These are phyloP conservation scores for Amphiprion percula DNA, from an alignment of 2,113 vertebrate genomes.

Conservation along the genomic window DNA sequence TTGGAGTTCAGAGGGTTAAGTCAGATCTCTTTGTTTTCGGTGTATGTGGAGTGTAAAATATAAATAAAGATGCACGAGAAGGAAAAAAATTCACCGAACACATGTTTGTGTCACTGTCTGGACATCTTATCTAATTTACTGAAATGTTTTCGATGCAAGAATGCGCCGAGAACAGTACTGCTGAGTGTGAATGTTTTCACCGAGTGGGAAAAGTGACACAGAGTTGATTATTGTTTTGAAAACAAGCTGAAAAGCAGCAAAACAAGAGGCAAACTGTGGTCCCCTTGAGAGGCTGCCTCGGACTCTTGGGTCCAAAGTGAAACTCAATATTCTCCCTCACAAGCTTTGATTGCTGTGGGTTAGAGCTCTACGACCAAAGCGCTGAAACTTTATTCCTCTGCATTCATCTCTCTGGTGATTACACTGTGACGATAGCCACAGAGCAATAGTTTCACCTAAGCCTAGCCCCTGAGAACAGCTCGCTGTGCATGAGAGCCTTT, in stretches of 20 bases:
- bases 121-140: not conserved
- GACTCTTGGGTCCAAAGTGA: conserved; percentile 55
- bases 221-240: conserved; percentile 68
- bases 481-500: conserved; percentile 65
- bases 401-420: conserved; percentile 73
- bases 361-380: conserved; percentile 55
- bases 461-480: conserved; percentile 66
- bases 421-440: conserved; percentile 67
- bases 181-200: conserved; percentile 54
- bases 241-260: conserved; percentile 58
- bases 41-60: not conserved
- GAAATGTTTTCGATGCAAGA: conserved; percentile 9
- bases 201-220: conserved; percentile 57
- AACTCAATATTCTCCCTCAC: conserved; percentile 65
- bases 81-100: not conserved
- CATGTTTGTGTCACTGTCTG: not conserved
- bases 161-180: conserved; percentile 17
- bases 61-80: not conserved
- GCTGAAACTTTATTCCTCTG: conserved; percentile 73
- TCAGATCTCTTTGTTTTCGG: not conserved
- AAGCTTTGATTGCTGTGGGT: conserved; percentile 68
- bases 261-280: conserved; percentile 54
- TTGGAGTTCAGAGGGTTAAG: too few species aligned
- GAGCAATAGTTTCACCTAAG: conserved; percentile 69
- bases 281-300: conserved; percentile 51